Evolutionary conservation across 2,797 vertebrate genomes (phyloP), one percentile per base, ranked within the genome.

Genomic region (Hyperoplus lanceolatus): DNA sequence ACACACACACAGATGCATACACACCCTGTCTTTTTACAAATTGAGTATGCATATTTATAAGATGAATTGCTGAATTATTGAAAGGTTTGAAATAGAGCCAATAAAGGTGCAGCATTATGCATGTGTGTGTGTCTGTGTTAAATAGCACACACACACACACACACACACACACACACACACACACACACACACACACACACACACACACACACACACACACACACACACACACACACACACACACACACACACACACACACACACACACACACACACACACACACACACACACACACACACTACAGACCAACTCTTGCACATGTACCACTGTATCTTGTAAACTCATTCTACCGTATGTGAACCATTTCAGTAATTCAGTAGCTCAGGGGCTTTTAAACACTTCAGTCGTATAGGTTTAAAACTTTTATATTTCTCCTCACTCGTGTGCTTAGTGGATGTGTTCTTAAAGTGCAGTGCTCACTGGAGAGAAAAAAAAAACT

Each of bases 21-120:
- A 46, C 41, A 45, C 18, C 14, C 12, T 49, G 50, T 46, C 54
- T 75, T 73, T 29, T 82, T 78, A 85, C 76, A 86, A 89, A 89
- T 85, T 79, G 73, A 80, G 69, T 77, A 81, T 90, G 82, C 85
- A 91, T 89, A 90, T 91, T 91, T 83, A 92, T 88, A 84, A 83
- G 83, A 69, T 48, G 67, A 88, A 80, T 81, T 57, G 39, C 73
- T 90, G 81, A 91, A 91, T 92, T 82, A 92, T 91, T 92, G 65
- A 92, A 87, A 74, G 49, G 80, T 70, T 88, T 79, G 85, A 91
- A 89, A 90, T 83, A 53, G 59, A 91, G 75, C 79, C 79, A 81
- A 77, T 71, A 53, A 50, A 69, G 50, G 63, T 84, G 51, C 71
- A 81, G 72, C 57, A 51, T 15, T 64, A 6, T 64, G 49, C 9